Percentiles rank a stretch among this genome's conserved stretches.
These are phyloP conservation scores for Meloidogyne hapla DNA, from an alignment of 1,140 invertebrate species.

Conservation along the genomic window DNA sequence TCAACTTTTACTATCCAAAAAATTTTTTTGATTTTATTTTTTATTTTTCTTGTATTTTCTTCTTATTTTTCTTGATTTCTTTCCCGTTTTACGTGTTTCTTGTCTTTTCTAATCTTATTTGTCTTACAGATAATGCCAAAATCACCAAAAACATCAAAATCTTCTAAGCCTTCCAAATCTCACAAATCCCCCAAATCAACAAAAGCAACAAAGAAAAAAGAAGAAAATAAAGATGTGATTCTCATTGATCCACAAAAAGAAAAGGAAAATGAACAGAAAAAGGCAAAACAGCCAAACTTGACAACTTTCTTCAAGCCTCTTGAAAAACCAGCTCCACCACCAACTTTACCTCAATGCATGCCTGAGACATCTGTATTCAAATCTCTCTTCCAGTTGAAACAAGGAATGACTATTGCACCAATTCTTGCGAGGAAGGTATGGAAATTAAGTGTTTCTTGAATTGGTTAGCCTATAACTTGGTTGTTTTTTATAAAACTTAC, in stretches of 20 bases:
- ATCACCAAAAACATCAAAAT: background rate
- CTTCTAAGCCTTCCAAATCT: background rate
- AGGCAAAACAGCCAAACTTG: slow-evolving; percentile 7
- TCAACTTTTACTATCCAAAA: too few species aligned
- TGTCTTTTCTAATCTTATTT: background rate
- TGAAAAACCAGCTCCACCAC: slow-evolving; percentile 23
- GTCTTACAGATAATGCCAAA: background rate
- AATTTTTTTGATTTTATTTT: too few species aligned
- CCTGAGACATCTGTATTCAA: slow-evolving; percentile 8
- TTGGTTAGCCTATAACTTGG: too few species aligned
- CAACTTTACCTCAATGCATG: slow-evolving; percentile 17
- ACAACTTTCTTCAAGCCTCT: slow-evolving; percentile 7
- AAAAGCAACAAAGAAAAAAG: background rate
- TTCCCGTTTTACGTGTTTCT: background rate
- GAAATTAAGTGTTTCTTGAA: too few species aligned
- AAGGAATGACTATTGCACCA: slow-evolving; percentile 21
- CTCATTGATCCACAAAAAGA: background rate
- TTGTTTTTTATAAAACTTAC: too few species aligned
- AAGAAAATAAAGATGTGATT: background rate
- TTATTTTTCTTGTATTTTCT: too few species aligned
- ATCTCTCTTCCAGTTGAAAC: slow-evolving; percentile 19
- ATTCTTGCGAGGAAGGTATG: slow-evolving; percentile 5
- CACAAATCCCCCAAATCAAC: background rate
- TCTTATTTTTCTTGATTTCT: too few species aligned
- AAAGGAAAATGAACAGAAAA: background rate